Evolutionary conservation across 2,888 invertebrate genomes (phyloP), one percentile per base, ranked within the genome.

Genomic region (Nephrotoma appendiculata): DNA sequence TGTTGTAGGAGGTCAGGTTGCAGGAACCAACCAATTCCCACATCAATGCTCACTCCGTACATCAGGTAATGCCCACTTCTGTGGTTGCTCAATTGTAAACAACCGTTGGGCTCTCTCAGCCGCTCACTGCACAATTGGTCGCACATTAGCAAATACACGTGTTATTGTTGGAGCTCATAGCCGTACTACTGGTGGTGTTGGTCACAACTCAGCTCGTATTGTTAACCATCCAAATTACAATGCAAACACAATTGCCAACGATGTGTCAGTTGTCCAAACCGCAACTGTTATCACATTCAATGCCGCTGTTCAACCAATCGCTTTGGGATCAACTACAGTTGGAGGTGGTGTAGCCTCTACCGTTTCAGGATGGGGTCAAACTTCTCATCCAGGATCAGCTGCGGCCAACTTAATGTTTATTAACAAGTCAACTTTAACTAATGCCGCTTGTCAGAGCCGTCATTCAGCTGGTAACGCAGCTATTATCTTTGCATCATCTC

Each of bases 381-480:
- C 87, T 2, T 43, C 86, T 11, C 86, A 86, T 6, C 87, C 86
- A 83, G 87, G 87, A 43, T 43, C 83, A 41, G 83, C 52, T 42
- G 83, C 87, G 2, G 45, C 86, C 6, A 87, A 85, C 41, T 45
- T 87, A 12, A 86, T 86, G 86, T 86, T 11, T 6, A 4, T 87
- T 0, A 83, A 31, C 6, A 15, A 41, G n/a, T 19, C 11, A 52
- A 87, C 87, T 7, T 57, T 87, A 83, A 87, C 87, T 1, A 87
- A 86, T 43, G 87, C 87, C 45, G 87, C 86, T n/a, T 87, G 87
- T 41, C 87, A 87, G 12, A 41, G 41, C 7, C 84, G 87, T 41
- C 86, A 85, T 83, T 83, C 87, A 44, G 83, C 91, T 85, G 91
- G 91, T 0, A 91, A 91, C n/a, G 90, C 91, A 88, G 12, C 31